Base-by-base conservation (phyloP, 2,113 vertebrate species). In the Eurypyga helias region DNA sequence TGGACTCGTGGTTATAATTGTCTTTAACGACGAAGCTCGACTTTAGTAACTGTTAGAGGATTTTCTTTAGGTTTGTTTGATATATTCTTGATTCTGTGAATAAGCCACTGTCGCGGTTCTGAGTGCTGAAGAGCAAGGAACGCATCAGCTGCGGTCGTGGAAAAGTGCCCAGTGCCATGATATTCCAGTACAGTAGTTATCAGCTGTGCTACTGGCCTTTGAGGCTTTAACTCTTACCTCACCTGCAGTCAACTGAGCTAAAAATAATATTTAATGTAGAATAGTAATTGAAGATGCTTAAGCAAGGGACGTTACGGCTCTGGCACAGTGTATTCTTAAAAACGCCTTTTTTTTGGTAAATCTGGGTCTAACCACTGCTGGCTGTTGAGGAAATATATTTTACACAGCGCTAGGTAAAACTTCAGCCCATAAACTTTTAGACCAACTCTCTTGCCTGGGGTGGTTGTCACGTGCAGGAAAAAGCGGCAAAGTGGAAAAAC, bases 401-500 rank as follows among this genome's bases (percentile, higher is more conserved):
- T 61, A 85, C 25, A 36, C 62, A 19, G 17, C 3, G 11, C 25
- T 36, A 28, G 20, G 29, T 55, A 43, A 73, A 75, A 58, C 20
- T 43, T 45, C 3, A 79, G 33, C 11, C 34, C 3, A 0, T 29
- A 9, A 78, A 17, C 36, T 52, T 57, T 29, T 49, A 41, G 34
- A 24, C 71, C 62, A 43, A 62, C 12, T 41, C 13, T 71, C 43
- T 75, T 86, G 55, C 54, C 38, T 71, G 70, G 76, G 89, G 9
- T 97, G 94, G 7, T 9, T 91, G 28, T 93, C 46, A n/a, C 82
- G 19, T 75, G 24, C 93, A 99, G 99, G 99, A 99, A 96, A 99
- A 99, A 98, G 99, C 99, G 1, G 99, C 99, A 11, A 99, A 99
- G 73, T 99, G 99, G 99, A 99, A 99, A 98, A 99, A 99, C 95